These are phyloP conservation scores for Disparrhopalites patrizii DNA, from an alignment of 2,888 invertebrate species.

Conservation along the genomic window DNA sequence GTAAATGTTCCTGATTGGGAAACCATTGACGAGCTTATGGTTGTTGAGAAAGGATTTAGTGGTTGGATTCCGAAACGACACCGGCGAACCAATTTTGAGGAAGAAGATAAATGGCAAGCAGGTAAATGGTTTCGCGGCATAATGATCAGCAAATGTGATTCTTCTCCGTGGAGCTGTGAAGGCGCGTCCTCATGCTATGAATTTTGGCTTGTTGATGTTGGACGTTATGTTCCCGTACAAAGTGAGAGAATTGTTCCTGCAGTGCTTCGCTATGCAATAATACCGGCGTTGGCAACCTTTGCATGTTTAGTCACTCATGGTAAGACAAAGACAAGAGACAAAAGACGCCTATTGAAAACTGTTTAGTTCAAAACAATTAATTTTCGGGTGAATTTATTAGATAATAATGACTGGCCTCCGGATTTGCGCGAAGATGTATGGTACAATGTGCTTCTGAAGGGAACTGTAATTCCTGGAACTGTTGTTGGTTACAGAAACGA, in stretches of 20 bases:
- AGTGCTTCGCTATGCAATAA: background rate
- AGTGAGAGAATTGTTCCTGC: background rate
- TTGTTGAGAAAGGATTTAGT: background rate
- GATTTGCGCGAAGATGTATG: background rate
- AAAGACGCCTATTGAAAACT: too few species aligned
- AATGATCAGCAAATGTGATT: background rate
- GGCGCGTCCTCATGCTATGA: background rate
- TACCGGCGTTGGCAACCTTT: conserved; percentile 4
- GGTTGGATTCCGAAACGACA: conserved; percentile 2
- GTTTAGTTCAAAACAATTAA: too few species aligned
- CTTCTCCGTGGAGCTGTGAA: background rate
- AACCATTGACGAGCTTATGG: conserved; percentile 13
- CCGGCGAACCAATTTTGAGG: conserved; percentile 3
- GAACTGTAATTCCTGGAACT: background rate
- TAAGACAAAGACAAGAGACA: too few species aligned
- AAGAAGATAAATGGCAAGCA: conserved; percentile 20
- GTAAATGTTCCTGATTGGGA: conserved; percentile 32
- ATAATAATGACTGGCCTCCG: background rate
- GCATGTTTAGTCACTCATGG: background rate
- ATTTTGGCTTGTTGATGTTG: conserved; percentile 15
- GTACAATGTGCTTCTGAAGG: background rate
- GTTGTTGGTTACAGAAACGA: background rate
- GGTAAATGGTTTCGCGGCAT: conserved; percentile 34
- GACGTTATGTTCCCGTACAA: conserved; percentile 7
- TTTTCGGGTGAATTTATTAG: too few species aligned